phyloP scores from a whole-genome alignment of 2,888 invertebrate genomes.

The Penaeus monodon region DNA sequence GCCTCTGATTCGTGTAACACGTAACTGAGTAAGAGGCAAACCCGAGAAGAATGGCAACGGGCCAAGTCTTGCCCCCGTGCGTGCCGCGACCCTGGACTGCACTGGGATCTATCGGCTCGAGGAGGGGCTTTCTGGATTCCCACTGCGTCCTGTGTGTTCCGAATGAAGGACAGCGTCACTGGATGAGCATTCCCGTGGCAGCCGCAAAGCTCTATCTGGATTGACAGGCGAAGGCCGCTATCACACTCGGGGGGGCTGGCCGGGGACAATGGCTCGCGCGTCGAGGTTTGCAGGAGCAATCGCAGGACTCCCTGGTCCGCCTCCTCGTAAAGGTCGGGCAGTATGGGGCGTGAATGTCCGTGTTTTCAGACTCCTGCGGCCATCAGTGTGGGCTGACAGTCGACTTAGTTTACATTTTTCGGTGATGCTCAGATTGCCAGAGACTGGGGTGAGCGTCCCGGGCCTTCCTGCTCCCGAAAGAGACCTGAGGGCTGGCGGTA shows the following conservation, averaged over 20 bases:
- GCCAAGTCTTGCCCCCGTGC: neutral
- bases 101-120: neutral
- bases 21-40: constrained; percentile 4
- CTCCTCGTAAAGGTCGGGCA: neutral
- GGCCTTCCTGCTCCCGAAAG: neutral
- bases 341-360: neutral
- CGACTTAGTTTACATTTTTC: neutral
- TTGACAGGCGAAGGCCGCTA: constrained; percentile 22
- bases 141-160: neutral
- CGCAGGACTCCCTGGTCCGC: constrained; percentile 26
- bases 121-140: neutral
- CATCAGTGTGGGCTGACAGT: neutral
- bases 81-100: neutral
- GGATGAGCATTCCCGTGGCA: neutral
- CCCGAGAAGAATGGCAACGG: constrained; percentile 32
- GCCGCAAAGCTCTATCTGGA: constrained; percentile 6
- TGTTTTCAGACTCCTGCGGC: neutral
- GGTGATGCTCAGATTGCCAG: constrained; percentile 30
- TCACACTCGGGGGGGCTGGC: constrained; percentile 26
- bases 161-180: neutral
- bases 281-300: constrained; percentile 7
- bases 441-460: neutral
- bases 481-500: neutral
- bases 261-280: constrained; percentile 17
- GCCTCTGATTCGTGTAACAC: neutral